Evolutionary conservation across 2,113 vertebrate genomes (phyloP), one percentile per base, ranked within the genome.

Genomic region (Propithecus coquereli): DNA sequence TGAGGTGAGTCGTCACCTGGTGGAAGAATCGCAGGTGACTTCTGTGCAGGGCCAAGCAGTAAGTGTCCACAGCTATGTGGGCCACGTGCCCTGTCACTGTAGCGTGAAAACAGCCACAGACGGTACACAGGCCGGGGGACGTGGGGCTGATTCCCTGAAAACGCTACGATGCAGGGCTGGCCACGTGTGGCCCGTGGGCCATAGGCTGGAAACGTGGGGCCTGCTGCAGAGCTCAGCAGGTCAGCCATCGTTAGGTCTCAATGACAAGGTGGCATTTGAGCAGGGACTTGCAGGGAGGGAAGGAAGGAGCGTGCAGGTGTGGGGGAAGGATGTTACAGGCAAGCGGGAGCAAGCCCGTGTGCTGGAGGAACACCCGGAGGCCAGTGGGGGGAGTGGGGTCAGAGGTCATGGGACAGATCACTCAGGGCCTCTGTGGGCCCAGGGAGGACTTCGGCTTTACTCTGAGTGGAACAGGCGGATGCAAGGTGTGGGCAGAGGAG

Each of bases 91-190:
- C 34, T 68, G 17, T 70, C 1, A 2, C 18, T 11, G n/a, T 37
- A 22, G n/a, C 0, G 1, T 40, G 59, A 27, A 61, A 61, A 61
- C 59, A 61, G 59, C 25, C 59, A 61, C 59, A 68, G 34, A n/a
- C 34, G 2, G n/a, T 23, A 4, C 9, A 8, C 0, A 23, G 68
- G 68, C 8, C 34, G 18, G 34, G 17, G 63, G 34, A 6, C 3
- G 3, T 20, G 34, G 34, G 34, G 34, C 66, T 68, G 66, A 25
- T n/a, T 18, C 34, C 66, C 6, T n/a, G 66, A 68, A 22, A 57
- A 57, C 20, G 23, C 23, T 61, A 37, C 3, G n/a, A 25, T 4
- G 66, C 16, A 37, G 34, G 66, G 17, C 66, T 68, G 34, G 34
- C 14, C 13, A 12, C 16, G 6, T 65, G 30, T 32, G 30, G 63